Evolutionary conservation across 2,113 vertebrate genomes (phyloP).

Genomic region (Carollia perspicillata): DNA sequence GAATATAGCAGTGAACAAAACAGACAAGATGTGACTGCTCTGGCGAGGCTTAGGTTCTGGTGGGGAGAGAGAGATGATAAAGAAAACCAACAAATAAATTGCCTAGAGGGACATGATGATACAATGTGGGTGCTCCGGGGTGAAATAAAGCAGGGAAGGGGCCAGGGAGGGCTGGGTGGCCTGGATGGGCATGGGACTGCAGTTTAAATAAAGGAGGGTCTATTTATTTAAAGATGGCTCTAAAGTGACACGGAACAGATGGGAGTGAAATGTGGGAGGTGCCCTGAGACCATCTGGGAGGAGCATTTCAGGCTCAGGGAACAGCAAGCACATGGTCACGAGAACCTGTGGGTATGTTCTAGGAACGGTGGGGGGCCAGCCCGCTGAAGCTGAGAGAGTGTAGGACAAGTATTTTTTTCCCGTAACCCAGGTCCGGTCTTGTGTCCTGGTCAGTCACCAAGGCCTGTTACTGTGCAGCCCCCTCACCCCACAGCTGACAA

Average conservation of each 20-base stretch:
- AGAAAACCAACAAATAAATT: not conserved
- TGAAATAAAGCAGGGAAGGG: not conserved
- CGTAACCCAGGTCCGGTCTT: not conserved
- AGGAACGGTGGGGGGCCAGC: not conserved
- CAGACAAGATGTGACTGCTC: not conserved
- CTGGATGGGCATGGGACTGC: not conserved
- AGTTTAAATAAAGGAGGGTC: not conserved
- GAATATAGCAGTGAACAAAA: not conserved
- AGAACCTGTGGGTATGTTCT: not conserved
- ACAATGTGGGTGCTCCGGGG: not conserved
- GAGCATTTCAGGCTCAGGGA: not conserved
- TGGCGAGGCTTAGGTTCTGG: not conserved
- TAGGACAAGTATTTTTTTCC: not conserved
- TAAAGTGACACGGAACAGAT: not conserved
- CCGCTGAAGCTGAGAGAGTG: not conserved
- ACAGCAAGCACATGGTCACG: not conserved
- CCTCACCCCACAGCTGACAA: accelerated
- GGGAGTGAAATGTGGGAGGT: not conserved
- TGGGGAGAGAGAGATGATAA: not conserved
- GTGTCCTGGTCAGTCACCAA: not conserved
- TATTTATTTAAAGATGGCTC: not conserved
- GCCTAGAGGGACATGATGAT: not conserved
- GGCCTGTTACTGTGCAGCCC: not conserved
- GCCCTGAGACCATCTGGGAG: not conserved
- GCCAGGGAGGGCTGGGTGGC: not conserved